Base-by-base conservation (phyloP, 2,888 invertebrate species). In the Macrophya alboannulata region DNA sequence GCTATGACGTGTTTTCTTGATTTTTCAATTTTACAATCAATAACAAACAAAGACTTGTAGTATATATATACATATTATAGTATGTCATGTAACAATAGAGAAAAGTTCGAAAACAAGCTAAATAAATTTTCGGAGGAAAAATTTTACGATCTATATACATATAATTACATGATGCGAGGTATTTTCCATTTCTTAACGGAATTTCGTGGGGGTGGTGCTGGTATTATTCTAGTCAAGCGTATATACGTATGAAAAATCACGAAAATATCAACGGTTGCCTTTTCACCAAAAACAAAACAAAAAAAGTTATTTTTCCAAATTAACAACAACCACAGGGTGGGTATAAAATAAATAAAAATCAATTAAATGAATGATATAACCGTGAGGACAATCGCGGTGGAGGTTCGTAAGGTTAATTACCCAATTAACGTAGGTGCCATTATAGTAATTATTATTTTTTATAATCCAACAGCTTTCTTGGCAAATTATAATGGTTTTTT, bases 1-100 rank as follows among this genome's bases (percentile, higher is more conserved):
- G 84, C 81, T 86, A 87, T 91, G 90, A 91, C 91, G 90, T 25
- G 25, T 43, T 81, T 2, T 40, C 21, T 21, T 62, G 62, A 81
- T 81, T 81, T 81, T 81, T 81, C 15, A 62, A 59, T 51, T 37
- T 55, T 17, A 55, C 51, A n/a, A 17, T 77, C 37, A 51, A 51
- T 31, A 77, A 77, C 51, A 51, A 77, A n/a, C 17, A n/a, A 37
- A 31, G 40, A 17, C 8, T 4, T 4, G n/a, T 72, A n/a, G n/a
- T n/a, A n/a, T n/a, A n/a, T n/a, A n/a, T 31, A 10, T 72, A 72
- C 40, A n/a, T 21, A 21, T n/a, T 1, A n/a, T 15, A 0, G 25
- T 62, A 25, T 62, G 25, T 62, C 31, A 21, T n/a, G 62, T 62
- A 62, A 48, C 48, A 15, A 48, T 48, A 48, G 9, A 48, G 10